Conservation (phyloP, 2,888 invertebrate genomes). For the Oxyteleia sp. region DNA sequence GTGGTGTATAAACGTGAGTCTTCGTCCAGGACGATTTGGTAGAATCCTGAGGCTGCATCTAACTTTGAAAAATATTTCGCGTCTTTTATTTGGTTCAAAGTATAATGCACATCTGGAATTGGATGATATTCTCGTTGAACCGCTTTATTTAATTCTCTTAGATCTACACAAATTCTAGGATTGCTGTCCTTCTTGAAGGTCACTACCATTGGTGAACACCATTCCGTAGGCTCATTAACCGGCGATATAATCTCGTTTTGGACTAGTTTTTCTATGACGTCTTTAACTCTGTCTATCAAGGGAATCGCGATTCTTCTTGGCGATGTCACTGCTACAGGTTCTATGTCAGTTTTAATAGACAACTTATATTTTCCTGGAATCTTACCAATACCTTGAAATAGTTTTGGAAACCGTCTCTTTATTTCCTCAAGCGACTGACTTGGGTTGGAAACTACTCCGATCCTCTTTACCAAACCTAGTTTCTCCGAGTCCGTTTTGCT, state of each 20-base stretch:
- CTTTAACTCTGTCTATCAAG: not conserved
- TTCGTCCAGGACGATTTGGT: slow-evolving; percentile 81
- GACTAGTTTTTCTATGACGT: not conserved
- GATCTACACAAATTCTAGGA: slow-evolving; percentile 73
- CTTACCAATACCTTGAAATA: slow-evolving; percentile 71
- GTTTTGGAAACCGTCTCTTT: not conserved
- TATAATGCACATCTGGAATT: slow-evolving; percentile 35
- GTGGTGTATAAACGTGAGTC: slow-evolving; percentile 82
- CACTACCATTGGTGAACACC: slow-evolving; percentile 78
- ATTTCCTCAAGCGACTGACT: no score
- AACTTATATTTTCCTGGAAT: slow-evolving; percentile 77
- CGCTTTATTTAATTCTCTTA: slow-evolving; percentile 71
- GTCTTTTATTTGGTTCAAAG: slow-evolving; percentile 60
- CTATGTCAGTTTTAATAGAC: slow-evolving; percentile 76
- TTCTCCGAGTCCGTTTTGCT: no score
- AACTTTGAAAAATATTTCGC: slow-evolving; percentile 70
- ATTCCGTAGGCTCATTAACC: slow-evolving; percentile 75
- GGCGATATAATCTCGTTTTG: slow-evolving; percentile 73
- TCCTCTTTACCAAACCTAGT: no score
- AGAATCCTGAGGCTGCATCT: slow-evolving; percentile 83
- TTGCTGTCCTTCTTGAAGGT: slow-evolving; percentile 76
- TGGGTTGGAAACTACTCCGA: no score
- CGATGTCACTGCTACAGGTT: slow-evolving; percentile 51
- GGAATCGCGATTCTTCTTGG: slow-evolving; percentile 41
- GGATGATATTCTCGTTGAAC: slow-evolving; percentile 57